Evolutionary conservation across 2,113 vertebrate species (phyloP).

Genomic region (Eudyptes chrysolophus): DNA sequence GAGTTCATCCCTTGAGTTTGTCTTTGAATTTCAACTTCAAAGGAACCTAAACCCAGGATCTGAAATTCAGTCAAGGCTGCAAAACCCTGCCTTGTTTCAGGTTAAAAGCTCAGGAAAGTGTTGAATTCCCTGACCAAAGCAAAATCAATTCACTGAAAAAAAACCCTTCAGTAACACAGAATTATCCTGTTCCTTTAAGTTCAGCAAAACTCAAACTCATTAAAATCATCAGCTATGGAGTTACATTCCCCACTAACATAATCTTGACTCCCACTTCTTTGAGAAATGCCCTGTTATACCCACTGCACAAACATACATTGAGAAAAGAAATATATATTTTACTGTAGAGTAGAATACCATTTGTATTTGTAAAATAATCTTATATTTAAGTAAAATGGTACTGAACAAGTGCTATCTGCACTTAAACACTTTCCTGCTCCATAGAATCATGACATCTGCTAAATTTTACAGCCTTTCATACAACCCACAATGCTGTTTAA

Average conservation of each 20-base stretch:
- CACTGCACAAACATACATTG: background rate
- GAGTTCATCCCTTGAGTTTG: background rate
- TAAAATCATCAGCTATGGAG: background rate
- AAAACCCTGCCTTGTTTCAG: slow-evolving; percentile 8
- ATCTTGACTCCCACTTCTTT: background rate
- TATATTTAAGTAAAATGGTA: background rate
- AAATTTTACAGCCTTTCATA: background rate
- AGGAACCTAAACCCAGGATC: background rate
- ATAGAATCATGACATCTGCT: background rate
- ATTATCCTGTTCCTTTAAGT: background rate
- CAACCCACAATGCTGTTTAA: background rate
- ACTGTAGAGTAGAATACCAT: background rate
- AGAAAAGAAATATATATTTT: background rate
- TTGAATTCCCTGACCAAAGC: background rate
- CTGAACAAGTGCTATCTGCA: background rate
- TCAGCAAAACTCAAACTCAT: background rate
- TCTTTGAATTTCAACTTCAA: slow-evolving; percentile 38
- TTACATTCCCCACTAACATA: background rate
- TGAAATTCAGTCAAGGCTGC: background rate
- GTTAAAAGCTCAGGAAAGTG: background rate
- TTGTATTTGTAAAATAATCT: background rate
- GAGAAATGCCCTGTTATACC: background rate
- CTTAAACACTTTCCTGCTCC: background rate
- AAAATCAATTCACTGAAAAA: background rate
- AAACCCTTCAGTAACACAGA: background rate